Base-by-base conservation (phyloP, 2,888 invertebrate genomes). In the Drosophila prolongata region DNA sequence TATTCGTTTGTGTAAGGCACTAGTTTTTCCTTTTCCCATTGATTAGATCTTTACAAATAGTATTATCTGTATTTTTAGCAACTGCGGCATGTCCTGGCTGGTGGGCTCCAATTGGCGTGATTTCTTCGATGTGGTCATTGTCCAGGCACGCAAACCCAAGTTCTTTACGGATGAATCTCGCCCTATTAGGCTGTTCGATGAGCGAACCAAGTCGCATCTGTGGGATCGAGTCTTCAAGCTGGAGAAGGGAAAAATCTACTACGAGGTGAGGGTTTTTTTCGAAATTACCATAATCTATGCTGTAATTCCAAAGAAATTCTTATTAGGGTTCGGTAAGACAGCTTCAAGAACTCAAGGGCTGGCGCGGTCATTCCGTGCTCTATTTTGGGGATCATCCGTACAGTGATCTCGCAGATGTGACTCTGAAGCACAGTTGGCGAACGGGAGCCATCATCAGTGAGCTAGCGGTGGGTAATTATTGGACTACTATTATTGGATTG, bases 311-410 rank as follows among this genome's bases (percentile, higher is more conserved):
- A 9, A n/a, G n/a, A n/a, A 8, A 1, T 35, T 8, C 4, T 13
- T 1, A 3, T 4, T 13, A 98, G 97, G 98, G 99, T 1, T 99
- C 98, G 42, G 96, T 99, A 19, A 96, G 96, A 84, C 97, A 98
- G 90, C 93, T 99, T 37, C 97, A 98, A 92, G 96, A 97, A 68
- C 94, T 98, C 91, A 99, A 98, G 0, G 98, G 97, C 0, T 99
- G 98, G 98, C 93, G 94, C 62, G 98, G 98, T 0, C 96, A 97
- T 87, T 96, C 97, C 86, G 98, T 99, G 44, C 93, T 99, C 24
- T 99, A 99, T 93, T 99, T 99, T 93, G 99, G 99, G 0, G 99
- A 99, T 93, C 99, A 99, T 93, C 98, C 99, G 0, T 99, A 98
- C 93, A 97, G 96, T 89, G 99, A 99, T 93, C 94, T 99, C 65